Percentiles rank a stretch among this genome's conserved stretches.
phyloP scores from a whole-genome alignment of 2,888 invertebrate genomes.

The Bellardia bayeri region DNA sequence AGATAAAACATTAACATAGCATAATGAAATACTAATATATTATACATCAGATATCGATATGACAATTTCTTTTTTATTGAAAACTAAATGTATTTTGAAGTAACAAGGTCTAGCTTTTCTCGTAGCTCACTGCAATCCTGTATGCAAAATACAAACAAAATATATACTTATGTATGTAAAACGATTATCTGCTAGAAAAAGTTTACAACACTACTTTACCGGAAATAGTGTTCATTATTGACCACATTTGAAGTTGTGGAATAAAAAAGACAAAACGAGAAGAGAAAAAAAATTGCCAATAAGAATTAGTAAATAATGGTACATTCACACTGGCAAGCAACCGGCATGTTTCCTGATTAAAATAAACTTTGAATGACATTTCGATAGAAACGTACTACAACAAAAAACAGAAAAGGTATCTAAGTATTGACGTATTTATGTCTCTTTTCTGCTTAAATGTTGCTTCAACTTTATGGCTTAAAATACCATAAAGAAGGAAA shows the following conservation, averaged over 20 bases:
- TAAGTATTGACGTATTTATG: not conserved
- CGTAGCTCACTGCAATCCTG: too few relatives aligned
- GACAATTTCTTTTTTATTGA: too few relatives aligned
- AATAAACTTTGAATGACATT: conserved; percentile 1
- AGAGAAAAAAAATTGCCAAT: conserved; percentile 31
- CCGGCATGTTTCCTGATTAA: not conserved
- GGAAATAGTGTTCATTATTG: conserved; percentile 34
- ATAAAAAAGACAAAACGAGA: not conserved
- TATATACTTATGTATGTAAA: too few relatives aligned
- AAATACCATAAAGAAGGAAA: not conserved
- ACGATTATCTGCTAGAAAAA: too few relatives aligned
- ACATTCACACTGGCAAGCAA: conserved; percentile 8
- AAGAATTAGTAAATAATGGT: conserved; percentile 29
- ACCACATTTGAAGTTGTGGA: not conserved
- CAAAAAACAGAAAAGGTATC: not conserved
- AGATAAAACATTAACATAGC: too few relatives aligned
- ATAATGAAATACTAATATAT: too few relatives aligned
- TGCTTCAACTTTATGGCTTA: not conserved
- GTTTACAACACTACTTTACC: not conserved
- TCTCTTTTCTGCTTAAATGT: not conserved
- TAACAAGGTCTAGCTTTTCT: too few relatives aligned
- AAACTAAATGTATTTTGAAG: too few relatives aligned
- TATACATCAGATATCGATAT: too few relatives aligned
- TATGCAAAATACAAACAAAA: too few relatives aligned
- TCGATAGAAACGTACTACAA: not conserved